These are phyloP conservation scores for Dichetophora obliterata DNA, from an alignment of 2,888 invertebrate species.

Conservation along the genomic window DNA sequence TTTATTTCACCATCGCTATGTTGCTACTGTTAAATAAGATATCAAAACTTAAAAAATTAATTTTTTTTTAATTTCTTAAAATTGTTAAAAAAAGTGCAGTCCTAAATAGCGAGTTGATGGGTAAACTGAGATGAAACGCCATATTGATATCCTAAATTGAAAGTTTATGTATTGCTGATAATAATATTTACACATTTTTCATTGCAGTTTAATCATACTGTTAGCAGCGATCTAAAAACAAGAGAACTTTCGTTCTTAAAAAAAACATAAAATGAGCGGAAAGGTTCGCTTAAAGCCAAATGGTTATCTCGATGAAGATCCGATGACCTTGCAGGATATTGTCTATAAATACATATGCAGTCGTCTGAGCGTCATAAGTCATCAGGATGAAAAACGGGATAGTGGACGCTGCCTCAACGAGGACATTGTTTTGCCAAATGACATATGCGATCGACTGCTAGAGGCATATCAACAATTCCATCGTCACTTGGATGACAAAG, in stretches of 20 bases:
- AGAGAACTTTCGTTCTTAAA: background rate
- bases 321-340: constrained; percentile 67
- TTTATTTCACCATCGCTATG: too few species aligned
- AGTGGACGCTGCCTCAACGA: constrained; percentile 70
- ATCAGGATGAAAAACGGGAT: constrained; percentile 49
- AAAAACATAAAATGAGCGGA: constrained; percentile 63
- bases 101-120: too few species aligned
- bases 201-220: too few species aligned
- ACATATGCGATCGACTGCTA: constrained; percentile 76
- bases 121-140: too few species aligned
- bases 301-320: constrained; percentile 68
- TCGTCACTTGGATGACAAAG: constrained; percentile 75
- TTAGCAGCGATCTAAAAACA: background rate
- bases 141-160: too few species aligned
- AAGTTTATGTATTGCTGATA: too few species aligned
- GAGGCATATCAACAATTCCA: constrained; percentile 68
- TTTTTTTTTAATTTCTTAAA: too few species aligned
- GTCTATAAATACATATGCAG: constrained; percentile 67
- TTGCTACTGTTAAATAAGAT: too few species aligned
- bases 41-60: too few species aligned
- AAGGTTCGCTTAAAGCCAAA: constrained; percentile 69
- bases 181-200: too few species aligned
- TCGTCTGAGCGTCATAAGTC: constrained; percentile 66
- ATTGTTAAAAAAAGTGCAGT: too few species aligned
- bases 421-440: constrained; percentile 77